phyloP scores from a whole-genome alignment of 1,140 invertebrate genomes.

The Aphelenchoides avenae region DNA sequence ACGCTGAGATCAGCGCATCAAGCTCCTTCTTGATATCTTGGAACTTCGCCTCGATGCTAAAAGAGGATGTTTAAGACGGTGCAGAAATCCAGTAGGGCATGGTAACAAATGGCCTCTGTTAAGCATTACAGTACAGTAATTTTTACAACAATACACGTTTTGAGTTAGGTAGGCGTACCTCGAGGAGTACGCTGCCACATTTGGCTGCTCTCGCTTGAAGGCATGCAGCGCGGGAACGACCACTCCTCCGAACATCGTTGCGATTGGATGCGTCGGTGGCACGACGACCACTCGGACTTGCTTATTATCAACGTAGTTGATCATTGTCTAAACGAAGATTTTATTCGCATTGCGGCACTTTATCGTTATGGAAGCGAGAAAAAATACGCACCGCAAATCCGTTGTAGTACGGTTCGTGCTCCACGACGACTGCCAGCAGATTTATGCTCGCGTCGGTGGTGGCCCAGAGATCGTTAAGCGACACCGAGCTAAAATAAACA shows the following conservation, averaged over 20 bases:
- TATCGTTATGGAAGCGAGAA: background rate
- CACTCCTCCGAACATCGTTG: conserved; percentile 27
- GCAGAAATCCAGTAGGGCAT: too few species aligned
- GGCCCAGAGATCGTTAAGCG: conserved; percentile 24
- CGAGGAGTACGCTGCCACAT: conserved; percentile 29
- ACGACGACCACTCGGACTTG: conserved; percentile 20
- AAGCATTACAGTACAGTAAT: too few species aligned
- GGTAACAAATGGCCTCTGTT: too few species aligned
- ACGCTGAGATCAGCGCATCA: too few species aligned
- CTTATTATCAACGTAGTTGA: conserved; percentile 36
- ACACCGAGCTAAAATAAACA: conserved; percentile 9
- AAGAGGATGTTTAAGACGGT: too few species aligned
- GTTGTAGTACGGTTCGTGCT: conserved; percentile 25
- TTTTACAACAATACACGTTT: background rate
- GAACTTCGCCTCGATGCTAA: too few species aligned
- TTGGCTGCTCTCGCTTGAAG: conserved; percentile 25
- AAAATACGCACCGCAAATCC: background rate
- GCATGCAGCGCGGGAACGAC: conserved; percentile 24
- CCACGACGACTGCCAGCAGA: conserved; percentile 27
- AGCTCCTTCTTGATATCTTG: too few species aligned
- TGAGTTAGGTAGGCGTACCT: conserved; percentile 16
- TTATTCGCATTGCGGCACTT: background rate
- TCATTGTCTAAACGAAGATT: conserved; percentile 23
- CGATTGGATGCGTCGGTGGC: conserved; percentile 31
- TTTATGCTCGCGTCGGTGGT: background rate